Evolutionary conservation across 2,888 invertebrate species (phyloP).

Genomic region (Petrophora chlorosata): DNA sequence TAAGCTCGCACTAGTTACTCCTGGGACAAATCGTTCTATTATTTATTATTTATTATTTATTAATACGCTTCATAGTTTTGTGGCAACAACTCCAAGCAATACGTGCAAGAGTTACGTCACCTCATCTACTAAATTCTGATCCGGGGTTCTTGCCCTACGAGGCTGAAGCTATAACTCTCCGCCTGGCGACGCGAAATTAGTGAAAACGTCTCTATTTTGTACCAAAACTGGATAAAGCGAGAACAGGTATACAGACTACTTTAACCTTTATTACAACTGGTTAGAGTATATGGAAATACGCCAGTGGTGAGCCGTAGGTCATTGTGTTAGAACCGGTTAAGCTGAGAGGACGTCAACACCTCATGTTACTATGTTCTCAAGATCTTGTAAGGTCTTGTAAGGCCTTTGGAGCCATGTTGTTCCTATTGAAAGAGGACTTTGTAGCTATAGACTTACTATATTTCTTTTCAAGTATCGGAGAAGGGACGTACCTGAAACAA

Average conservation of each 20-base stretch:
- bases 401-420: conserved; percentile 8
- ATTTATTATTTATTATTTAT: not conserved
- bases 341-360: conserved; percentile 29
- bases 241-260: no score
- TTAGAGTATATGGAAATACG: conserved; percentile 17
- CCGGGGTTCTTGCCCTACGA: conserved; percentile 34
- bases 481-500: conserved; percentile 34
- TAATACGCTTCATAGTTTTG: conserved; percentile 15
- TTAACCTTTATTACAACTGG: conserved; percentile 14
- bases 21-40: no score
- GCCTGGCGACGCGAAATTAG: conserved; percentile 28
- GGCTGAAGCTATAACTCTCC: conserved; percentile 1
- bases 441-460: conserved; percentile 14
- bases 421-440: conserved; percentile 11
- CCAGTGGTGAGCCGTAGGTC: conserved; percentile 17
- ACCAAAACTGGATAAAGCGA: conserved; percentile 21
- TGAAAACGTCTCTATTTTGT: conserved; percentile 29
- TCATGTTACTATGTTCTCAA: conserved; percentile 23
- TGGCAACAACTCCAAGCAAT: conserved; percentile 16
- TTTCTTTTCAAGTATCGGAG: not conserved
- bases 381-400: conserved; percentile 23
- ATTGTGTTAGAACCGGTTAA: conserved; percentile 34
- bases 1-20: no score
- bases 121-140: conserved; percentile 18
- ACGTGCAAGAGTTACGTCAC: conserved; percentile 23